Base-by-base conservation (phyloP, 2,888 invertebrate species). In the Syritta pipiens region DNA sequence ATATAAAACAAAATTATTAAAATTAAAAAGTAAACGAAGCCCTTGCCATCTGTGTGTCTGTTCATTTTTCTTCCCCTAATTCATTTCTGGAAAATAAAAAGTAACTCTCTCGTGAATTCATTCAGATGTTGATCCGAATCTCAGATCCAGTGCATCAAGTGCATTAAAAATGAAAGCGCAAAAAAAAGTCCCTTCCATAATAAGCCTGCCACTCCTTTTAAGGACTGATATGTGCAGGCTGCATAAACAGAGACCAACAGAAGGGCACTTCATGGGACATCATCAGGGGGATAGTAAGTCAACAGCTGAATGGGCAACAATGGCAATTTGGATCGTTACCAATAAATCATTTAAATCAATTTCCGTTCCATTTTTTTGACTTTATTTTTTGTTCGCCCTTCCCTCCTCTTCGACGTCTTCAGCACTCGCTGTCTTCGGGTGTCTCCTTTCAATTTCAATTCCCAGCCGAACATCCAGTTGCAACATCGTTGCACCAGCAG, bases 271-370 rank as follows among this genome's bases (percentile, higher is more conserved):
- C 62, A 28, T 60, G 35, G 67, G 60, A 62, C 49, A 76, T 63
- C 62, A 35, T 19, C 60, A 32, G 22, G 0, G 6, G 6, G 46
- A 28, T 30, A 30, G 17, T 4, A 6, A 14, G 2, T 32, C 28
- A 59, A 53, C 60, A 67, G 62, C 62, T 72, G 77, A 65, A 67
- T 67, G 74, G 37, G 62, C 62, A 63, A 79, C 74, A 79, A 79
- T 74, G 62, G 71, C 81, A 60, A 75, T 67, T n/a, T 74, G 74
- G 60, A 53, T 74, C 60, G 81, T 81, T 83, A 67, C 82, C 85
- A 84, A 86, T 86, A 86, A 86, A 86, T 86, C 86, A 85, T 86
- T 85, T 85, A 85, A 85, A 86, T 86, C 86, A 86, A 86, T 86
- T 86, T 86, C 86, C 86, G 86, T 84, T 84, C 84, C 68, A 68